Percentiles rank a stretch among this genome's conserved stretches.
These are phyloP conservation scores for Ditula angustiorana DNA, from an alignment of 2,888 invertebrate species.

Conservation along the genomic window DNA sequence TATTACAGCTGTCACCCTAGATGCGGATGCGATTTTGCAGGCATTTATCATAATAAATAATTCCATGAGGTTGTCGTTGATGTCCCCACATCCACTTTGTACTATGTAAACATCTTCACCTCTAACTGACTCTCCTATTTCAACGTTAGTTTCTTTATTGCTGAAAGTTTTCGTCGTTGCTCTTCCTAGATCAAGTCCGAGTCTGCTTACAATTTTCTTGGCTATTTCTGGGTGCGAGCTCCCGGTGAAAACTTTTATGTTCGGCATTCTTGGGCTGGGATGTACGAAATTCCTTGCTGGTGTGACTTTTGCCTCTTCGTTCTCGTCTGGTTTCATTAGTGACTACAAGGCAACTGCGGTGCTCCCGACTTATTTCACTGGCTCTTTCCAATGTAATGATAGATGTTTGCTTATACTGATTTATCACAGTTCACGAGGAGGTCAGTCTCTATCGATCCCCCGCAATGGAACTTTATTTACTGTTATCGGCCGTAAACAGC, in stretches of 20 bases:
- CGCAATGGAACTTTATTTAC: conserved; percentile 59
- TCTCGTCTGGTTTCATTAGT: conserved; percentile 69
- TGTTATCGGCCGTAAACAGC: conserved; percentile 51
- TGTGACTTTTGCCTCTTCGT: conserved; percentile 50
- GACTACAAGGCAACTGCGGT: conserved; percentile 51
- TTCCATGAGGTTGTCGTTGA: conserved; percentile 97
- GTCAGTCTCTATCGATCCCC: conserved; percentile 67
- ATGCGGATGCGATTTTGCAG: conserved; percentile 96
- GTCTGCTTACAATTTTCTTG: conserved; percentile 96
- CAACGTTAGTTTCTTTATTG: conserved; percentile 98
- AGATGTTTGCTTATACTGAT: conserved; percentile 62
- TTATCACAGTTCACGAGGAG: conserved; percentile 75
- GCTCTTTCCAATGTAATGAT: conserved; percentile 59
- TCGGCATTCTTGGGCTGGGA: conserved; percentile 92
- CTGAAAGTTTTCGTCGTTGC: conserved; percentile 99
- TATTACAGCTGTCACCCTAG: conserved; percentile 95
- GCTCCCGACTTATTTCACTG: conserved; percentile 57
- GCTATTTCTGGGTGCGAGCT: conserved; percentile 98
- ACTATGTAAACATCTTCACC: conserved; percentile 97
- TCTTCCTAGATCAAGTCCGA: conserved; percentile 97
- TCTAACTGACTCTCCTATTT: conserved; percentile 95
- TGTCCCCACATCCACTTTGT: conserved; percentile 95
- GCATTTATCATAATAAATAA: conserved; percentile 97
- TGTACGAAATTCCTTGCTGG: conserved; percentile 53
- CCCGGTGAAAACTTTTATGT: conserved; percentile 99